Conservation (phyloP, 2,888 invertebrate species). For the Machimus rusticus region DNA sequence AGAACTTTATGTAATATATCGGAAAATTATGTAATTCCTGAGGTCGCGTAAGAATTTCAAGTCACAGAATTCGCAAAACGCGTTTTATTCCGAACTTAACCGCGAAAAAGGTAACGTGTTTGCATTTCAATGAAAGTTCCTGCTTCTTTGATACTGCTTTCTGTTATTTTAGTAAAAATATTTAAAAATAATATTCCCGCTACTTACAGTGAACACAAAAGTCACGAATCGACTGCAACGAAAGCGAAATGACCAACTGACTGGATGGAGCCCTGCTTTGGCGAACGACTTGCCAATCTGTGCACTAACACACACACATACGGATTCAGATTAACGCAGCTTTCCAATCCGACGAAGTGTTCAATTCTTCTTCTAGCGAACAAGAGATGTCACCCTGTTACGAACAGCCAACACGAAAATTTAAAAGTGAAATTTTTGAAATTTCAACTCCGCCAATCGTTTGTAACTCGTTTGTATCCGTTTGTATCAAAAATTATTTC, state of each 20-base stretch:
- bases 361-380: not conserved
- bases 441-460: too few species aligned
- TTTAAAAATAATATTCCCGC: not conserved
- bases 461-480: too few species aligned
- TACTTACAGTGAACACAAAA: constrained; percentile 32
- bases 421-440: too few species aligned
- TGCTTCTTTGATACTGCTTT: not conserved
- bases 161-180: not conserved
- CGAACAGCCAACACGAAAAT: too few species aligned
- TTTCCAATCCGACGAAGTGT: not conserved
- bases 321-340: not conserved
- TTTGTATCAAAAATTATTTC: too few species aligned
- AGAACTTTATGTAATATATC: constrained; percentile 3
- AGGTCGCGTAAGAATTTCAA: not conserved
- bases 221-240: constrained; percentile 19
- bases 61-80: not conserved
- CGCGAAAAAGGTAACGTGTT: not conserved
- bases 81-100: not conserved
- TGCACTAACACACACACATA: not conserved
- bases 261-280: not conserved
- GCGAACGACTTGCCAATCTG: not conserved
- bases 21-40: constrained; percentile 8
- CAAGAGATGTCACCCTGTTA: not conserved
- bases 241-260: not conserved
- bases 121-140: not conserved